These are phyloP conservation scores for Pristionchus japonicus DNA, from an alignment of 2,888 invertebrate species.

Conservation along the genomic window DNA sequence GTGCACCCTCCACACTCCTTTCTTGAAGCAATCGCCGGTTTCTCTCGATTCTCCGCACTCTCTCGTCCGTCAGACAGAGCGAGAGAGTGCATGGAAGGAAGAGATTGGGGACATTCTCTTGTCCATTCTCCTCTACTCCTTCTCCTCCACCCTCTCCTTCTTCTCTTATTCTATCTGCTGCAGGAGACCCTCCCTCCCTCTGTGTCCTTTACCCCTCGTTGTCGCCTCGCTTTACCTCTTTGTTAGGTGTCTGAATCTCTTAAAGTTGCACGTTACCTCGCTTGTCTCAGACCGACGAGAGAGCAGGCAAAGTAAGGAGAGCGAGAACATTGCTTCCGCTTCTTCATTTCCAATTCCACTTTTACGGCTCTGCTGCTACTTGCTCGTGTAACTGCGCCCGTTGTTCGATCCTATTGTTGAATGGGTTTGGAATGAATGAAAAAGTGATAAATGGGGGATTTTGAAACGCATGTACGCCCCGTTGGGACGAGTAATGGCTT, in stretches of 20 bases:
- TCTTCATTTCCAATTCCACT: slow-evolving; percentile 36
- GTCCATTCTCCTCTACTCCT: not conserved
- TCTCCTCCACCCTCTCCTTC: not conserved
- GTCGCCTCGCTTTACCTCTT: not conserved
- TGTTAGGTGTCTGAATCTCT: not conserved
- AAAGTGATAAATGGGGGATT: not conserved
- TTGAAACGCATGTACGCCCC: not conserved
- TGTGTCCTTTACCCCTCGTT: slow-evolving; percentile 11
- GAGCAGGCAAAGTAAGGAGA: too few relatives aligned
- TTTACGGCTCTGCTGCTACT: not conserved
- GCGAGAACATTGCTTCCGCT: not conserved
- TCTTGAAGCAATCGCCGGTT: too few relatives aligned
- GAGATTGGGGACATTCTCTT: too few relatives aligned
- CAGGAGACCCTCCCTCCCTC: not conserved
- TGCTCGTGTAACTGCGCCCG: not conserved
- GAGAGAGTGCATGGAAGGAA: too few relatives aligned
- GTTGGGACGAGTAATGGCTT: not conserved
- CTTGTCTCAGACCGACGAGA: too few relatives aligned
- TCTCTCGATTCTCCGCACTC: not conserved
- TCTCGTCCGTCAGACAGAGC: too few relatives aligned
- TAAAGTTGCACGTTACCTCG: too few relatives aligned
- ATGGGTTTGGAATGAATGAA: not conserved
- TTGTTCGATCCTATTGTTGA: not conserved
- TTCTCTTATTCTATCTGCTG: not conserved
- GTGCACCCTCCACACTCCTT: not conserved